Conservation (phyloP, 2,113 vertebrate genomes). For the Vulpes ferrilata region DNA sequence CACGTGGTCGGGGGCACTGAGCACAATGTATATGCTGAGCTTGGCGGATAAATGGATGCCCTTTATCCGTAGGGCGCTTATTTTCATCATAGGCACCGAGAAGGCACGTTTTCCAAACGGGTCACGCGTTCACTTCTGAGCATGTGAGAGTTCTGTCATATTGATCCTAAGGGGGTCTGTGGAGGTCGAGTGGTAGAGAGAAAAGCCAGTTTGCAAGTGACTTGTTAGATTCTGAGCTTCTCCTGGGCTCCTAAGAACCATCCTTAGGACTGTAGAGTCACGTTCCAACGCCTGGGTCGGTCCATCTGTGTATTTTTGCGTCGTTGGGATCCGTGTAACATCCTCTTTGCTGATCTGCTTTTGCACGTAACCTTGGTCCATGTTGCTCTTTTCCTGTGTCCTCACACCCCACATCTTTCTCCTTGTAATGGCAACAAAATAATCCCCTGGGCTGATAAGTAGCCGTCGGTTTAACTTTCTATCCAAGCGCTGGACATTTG, state of each 20-base stretch:
- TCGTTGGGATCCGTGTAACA: no score
- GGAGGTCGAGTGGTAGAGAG: slow-evolving; percentile 15
- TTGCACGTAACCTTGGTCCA: not conserved
- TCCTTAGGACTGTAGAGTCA: not conserved
- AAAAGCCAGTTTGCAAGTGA: not conserved
- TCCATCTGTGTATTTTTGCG: not conserved
- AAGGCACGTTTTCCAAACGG: slow-evolving; percentile 13
- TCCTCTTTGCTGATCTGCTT: not conserved
- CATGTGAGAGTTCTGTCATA: slow-evolving; percentile 31
- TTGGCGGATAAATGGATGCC: slow-evolving; percentile 42
- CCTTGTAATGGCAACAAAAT: slow-evolving; percentile 5
- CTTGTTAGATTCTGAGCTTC: not conserved
- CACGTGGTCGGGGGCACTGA: not conserved
- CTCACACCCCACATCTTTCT: not conserved
- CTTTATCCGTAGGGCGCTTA: slow-evolving; percentile 45
- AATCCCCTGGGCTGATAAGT: not conserved
- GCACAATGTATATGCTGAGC: slow-evolving; percentile 40
- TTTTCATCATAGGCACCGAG: slow-evolving; percentile 15
- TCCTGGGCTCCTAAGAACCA: not conserved
- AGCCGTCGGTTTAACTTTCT: not conserved
- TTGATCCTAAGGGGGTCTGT: not conserved
- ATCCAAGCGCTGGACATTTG: slow-evolving; percentile 16
- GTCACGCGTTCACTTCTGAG: slow-evolving; percentile 40
- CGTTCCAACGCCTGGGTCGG: not conserved
- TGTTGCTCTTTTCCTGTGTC: not conserved